Conservation (phyloP, 1,140 invertebrate genomes). For the Lepidurus packardi region DNA sequence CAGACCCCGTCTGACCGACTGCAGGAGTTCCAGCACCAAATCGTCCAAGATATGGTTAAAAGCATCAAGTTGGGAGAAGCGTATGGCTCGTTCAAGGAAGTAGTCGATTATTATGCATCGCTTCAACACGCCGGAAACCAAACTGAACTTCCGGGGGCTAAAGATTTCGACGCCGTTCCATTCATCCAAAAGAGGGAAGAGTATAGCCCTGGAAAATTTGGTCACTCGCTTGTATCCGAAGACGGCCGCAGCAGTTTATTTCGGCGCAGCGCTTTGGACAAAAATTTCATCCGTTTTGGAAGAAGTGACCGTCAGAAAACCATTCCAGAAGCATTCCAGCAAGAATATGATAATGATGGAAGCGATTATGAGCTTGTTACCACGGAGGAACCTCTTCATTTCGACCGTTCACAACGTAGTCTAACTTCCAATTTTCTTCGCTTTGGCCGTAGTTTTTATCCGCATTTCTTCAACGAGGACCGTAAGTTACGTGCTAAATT, state of each 20-base stretch:
- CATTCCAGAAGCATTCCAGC: constrained; percentile 27
- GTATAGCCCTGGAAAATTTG: neutral
- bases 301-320: constrained; percentile 37
- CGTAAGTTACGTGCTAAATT: neutral
- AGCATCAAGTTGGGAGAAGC: neutral
- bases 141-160: neutral
- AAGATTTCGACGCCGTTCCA: neutral
- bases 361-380: neutral
- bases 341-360: constrained; percentile 10
- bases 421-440: constrained; percentile 41
- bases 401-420: constrained; percentile 36
- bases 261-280: constrained; percentile 39
- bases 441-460: constrained; percentile 39
- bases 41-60: neutral
- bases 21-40: neutral
- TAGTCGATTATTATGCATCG: neutral
- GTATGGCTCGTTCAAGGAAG: neutral
- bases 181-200: neutral
- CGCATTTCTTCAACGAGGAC: neutral
- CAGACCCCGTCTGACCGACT: neutral
- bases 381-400: neutral
- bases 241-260: neutral
- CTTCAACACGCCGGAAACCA: neutral
- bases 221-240: neutral
- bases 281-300: constrained; percentile 42